Percentiles rank a stretch among this genome's conserved stretches.
Evolutionary conservation across 2,797 vertebrate species (phyloP).

Genomic region (Phoxinus dragarum): DNA sequence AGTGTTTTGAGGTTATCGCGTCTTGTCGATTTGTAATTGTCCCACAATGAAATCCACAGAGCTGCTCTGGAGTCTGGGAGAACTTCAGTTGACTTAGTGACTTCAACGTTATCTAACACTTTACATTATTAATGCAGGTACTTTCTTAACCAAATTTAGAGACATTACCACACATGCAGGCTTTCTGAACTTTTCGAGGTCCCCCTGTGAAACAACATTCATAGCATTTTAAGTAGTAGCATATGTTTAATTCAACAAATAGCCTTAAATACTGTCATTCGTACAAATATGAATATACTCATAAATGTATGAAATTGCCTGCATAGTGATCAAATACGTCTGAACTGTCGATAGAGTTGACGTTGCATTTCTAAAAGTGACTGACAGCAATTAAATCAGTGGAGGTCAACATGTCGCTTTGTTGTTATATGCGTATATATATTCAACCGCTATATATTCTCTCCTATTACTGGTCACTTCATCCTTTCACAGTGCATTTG

Average conservation of each 20-base stretch:
- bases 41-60: neutral
- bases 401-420: neutral
- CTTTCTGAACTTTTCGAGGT: slow-evolving; percentile 20
- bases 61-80: neutral
- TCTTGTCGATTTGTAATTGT: neutral
- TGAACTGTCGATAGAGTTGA: neutral
- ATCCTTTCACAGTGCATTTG: neutral
- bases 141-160: slow-evolving; percentile 17
- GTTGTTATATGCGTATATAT: neutral
- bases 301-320: neutral
- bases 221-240: neutral
- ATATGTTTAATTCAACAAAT: neutral
- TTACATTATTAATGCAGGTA: slow-evolving; percentile 32
- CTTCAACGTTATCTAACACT: slow-evolving; percentile 10
- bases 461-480: neutral
- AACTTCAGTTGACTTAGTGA: neutral
- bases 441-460: too few relatives aligned
- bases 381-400: neutral
- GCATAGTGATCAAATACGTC: neutral
- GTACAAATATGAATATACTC: neutral
- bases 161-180: neutral
- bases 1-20: neutral
- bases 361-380: slow-evolving; percentile 10
- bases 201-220: slow-evolving; percentile 7
- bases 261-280: neutral